Conservation (phyloP, 2,113 vertebrate species). For the Eulemur rufifrons region DNA sequence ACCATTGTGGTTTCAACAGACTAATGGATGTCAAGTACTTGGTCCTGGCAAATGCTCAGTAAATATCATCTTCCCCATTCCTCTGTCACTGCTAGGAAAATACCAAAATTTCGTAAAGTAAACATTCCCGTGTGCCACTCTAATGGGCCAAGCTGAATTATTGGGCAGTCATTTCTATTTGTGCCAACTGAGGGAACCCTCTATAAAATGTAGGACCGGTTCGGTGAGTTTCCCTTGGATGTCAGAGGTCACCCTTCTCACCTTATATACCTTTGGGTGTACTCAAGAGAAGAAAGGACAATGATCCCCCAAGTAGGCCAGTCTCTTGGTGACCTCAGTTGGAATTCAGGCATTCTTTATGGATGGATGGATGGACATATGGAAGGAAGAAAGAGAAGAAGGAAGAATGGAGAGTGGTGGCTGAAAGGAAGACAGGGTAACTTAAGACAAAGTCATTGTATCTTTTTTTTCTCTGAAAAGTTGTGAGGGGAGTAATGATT, state of each 20-base stretch:
- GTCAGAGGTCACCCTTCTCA: neutral
- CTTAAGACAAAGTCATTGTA: neutral
- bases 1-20: neutral
- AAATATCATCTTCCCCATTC: neutral
- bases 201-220: neutral
- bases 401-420: neutral
- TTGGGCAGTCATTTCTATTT: neutral
- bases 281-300: neutral
- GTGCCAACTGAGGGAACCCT: neutral
- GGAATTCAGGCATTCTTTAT: neutral
- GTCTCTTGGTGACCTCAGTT: neutral
- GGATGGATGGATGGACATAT: neutral
- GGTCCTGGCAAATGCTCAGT: too few species aligned
- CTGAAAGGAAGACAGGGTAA: neutral
- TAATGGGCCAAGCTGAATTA: neutral
- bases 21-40: neutral
- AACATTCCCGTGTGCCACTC: neutral
- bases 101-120: neutral
- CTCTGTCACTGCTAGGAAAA: neutral
- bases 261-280: neutral
- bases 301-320: neutral
- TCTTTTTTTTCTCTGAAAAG: conserved; percentile 3
- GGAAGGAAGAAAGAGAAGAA: neutral
- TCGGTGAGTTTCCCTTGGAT: neutral
- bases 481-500: neutral